Base-by-base conservation (phyloP, 2,888 invertebrate genomes). In the Protodeltote pygarga region DNA sequence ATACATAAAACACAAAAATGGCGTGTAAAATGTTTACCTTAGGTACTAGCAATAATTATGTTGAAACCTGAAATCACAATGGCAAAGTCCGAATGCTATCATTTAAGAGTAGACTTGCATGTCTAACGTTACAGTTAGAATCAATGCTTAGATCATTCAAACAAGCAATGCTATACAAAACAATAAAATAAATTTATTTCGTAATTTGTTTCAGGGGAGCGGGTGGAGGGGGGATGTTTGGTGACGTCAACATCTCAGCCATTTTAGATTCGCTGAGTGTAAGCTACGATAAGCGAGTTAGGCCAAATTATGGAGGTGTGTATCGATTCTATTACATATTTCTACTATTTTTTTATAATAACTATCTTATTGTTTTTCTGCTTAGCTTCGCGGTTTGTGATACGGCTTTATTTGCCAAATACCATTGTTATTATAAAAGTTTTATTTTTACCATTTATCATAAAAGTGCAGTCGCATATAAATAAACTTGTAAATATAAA, bases 201-300 rank as follows among this genome's bases (percentile, higher is more conserved):
- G 13, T 39, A 42, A 48, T 73, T 74, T 71, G 64, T 81, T 78
- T 79, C 92, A 79, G 91, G 85, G 95, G 95, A 71, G 90, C 93
- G 70, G 94, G 94, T 55, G 95, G 95, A 68, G 95, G 95, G 62
- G 96, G 96, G 83, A 96, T 96, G 95, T 93, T 96, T 87, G 96
- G 96, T 75, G 97, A 97, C 87, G 97, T 97, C 83, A 97, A 98
- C 93, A 97, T 98, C 92, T 97, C 98, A 77, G 97, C 97, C 85
- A 98, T 98, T 87, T 94, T 98, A 93, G 97, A 98, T 93, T 97
- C 97, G 73, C 96, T 98, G 92, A 97, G 97, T 92, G 96, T 96
- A 89, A 98, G 97, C 93, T 98, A 98, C 93, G 98, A 98, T 94
- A 98, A 98, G 95, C 95, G 98, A 95, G 97, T 98, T 94, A 96